Evolutionary conservation across 2,888 invertebrate species (phyloP), one percentile per base, ranked within the genome.

Genomic region (Willowsia nigromaculata): DNA sequence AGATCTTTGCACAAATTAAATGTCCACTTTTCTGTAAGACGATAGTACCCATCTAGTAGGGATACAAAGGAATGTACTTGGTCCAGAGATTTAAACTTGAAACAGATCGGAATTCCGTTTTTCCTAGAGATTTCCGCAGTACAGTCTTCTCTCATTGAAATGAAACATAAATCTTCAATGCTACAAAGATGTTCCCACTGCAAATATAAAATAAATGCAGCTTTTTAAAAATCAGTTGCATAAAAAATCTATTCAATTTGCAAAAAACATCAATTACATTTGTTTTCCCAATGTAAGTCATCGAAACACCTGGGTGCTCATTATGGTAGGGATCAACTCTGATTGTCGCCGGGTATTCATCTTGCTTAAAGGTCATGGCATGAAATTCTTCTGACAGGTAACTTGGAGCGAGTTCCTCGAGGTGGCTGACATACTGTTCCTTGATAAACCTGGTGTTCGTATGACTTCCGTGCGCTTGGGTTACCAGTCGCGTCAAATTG

Each of bases 1-100:
- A 97, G 95, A 93, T 97, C 96, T 93, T 96, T 96, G 93, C 98
- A 98, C 90, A 98, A 95, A 94, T 98, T 97, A 93, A 97, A 97
- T 53, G 96, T 98, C 98, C 98, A 98, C 94, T 97, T 98, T 65
- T 96, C 96, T 93, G 96, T 96, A 92, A 97, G 94, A 93, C 97
- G 96, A 93, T 98, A 98, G 94, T 98, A 98, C 85, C 98, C 98
- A 94, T 97, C 97, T 90, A 98, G 94, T 84, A 96, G 95, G 88
- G 97, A 96, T 90, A 98, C 96, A 94, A 97, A 97, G 0, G 97
- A 97, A 85, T 96, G 95, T 93, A 97, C 94, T 74, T 95, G 94
- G 74, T 95, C 95, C 91, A 95, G 95, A 11, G 95, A 95, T 93
- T 95, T 95, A 93, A 97, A 96, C 93, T 96, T 96, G 90, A 97